Percentiles rank a stretch among this genome's conserved stretches.
These are phyloP conservation scores for Ctenopoma multispine DNA, from an alignment of 2,797 vertebrate genomes.

Conservation along the genomic window DNA sequence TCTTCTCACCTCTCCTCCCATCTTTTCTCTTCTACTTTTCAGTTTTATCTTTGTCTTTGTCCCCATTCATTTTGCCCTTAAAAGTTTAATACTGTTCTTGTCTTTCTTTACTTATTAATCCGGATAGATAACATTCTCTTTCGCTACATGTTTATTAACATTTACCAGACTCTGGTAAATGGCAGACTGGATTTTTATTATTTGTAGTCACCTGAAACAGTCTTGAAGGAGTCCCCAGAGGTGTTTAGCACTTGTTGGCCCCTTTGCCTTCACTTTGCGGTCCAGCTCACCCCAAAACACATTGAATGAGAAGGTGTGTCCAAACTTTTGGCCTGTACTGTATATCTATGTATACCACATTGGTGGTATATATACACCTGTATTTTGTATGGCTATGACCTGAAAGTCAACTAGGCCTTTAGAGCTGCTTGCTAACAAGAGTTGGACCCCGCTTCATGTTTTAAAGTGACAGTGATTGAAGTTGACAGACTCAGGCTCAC, in stretches of 20 bases:
- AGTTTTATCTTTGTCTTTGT: background rate
- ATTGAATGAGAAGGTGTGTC: too few relatives aligned
- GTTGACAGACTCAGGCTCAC: slow-evolving; percentile 50
- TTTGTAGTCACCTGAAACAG: background rate
- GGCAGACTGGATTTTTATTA: background rate
- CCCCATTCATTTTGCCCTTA: slow-evolving; percentile 13
- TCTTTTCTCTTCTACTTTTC: slow-evolving; percentile 4
- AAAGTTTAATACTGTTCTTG: background rate
- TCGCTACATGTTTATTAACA: background rate
- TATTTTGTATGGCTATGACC: slow-evolving; percentile 3
- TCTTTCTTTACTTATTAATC: slow-evolving; percentile 18
- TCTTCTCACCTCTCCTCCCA: slow-evolving; percentile 20
- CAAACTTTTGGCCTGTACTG: too few relatives aligned
- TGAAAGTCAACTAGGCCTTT: background rate
- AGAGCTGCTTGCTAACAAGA: slow-evolving; percentile 11
- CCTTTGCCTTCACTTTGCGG: too few relatives aligned
- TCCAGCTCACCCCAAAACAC: background rate
- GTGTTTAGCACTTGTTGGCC: too few relatives aligned
- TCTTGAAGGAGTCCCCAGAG: background rate
- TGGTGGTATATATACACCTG: background rate
- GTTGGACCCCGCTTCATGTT: slow-evolving; percentile 39
- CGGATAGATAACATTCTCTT: background rate
- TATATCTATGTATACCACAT: too few relatives aligned
- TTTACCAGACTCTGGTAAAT: slow-evolving; percentile 12
- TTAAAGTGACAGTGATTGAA: slow-evolving; percentile 60